These are phyloP conservation scores for Martes martes DNA, from an alignment of 2,113 vertebrate species.

Conservation along the genomic window DNA sequence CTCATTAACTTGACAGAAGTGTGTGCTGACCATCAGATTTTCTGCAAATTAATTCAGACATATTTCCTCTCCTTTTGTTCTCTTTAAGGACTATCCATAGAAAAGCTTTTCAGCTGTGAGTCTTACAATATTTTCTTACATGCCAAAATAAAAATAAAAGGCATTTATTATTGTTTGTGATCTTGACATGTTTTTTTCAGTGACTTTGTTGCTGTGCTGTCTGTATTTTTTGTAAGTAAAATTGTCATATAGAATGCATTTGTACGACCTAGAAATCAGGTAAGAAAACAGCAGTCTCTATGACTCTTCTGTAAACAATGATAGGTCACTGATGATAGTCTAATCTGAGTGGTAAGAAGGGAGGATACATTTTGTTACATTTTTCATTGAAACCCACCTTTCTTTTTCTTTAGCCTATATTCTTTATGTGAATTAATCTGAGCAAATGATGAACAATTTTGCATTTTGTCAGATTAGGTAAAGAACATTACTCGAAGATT, in stretches of 20 bases:
- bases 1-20: neutral
- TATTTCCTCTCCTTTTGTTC: neutral
- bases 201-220: neutral
- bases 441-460: neutral
- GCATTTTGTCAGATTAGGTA: neutral
- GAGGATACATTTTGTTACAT: neutral
- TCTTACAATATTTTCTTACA: neutral
- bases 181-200: neutral
- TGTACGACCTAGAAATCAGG: neutral
- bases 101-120: neutral
- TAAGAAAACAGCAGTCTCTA: neutral
- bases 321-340: neutral
- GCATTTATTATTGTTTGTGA: neutral
- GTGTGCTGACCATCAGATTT: neutral
- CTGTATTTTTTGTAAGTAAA: neutral
- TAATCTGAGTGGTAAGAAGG: neutral
- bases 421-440: neutral
- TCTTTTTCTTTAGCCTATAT: neutral
- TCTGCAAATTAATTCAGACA: neutral
- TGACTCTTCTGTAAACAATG: neutral
- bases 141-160: neutral
- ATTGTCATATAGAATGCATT: neutral
- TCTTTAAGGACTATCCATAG: too few relatives aligned
- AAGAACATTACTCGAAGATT: neutral
- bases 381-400: neutral